A percentile compares a stretch with the other conserved stretches of the same genome.
phyloP scores from a whole-genome alignment of 1,140 invertebrate genomes.

The Carposina sasakii region DNA sequence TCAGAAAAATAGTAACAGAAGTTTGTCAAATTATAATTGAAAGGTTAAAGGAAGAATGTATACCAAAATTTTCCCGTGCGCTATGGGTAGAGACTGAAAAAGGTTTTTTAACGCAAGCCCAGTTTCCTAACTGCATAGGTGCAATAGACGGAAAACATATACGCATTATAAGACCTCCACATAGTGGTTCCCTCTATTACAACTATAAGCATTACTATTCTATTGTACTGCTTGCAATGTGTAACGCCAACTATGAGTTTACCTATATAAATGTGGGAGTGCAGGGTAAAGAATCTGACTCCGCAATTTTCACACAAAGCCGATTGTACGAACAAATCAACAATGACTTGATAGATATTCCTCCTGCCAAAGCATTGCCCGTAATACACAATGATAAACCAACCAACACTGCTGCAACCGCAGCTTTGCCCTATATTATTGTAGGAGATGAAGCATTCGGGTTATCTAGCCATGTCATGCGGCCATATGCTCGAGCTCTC shows the following conservation, averaged over 20 bases:
- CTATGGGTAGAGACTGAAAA: conserved; percentile 21
- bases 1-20: too few species aligned
- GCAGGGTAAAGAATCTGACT: too few species aligned
- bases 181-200: too few species aligned
- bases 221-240: conserved; percentile 23
- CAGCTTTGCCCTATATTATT: too few species aligned
- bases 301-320: conserved; percentile 21
- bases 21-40: conserved; percentile 24
- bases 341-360: conserved; percentile 24
- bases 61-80: conserved; percentile 21
- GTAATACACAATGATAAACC: conserved; percentile 22
- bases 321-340: conserved; percentile 22
- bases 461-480: too few species aligned
- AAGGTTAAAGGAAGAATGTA: conserved; percentile 22
- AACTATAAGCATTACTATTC: too few species aligned
- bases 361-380: conserved; percentile 25
- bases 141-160: too few species aligned
- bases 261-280: conserved; percentile 21
- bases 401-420: conserved; percentile 23
- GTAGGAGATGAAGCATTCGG: conserved; percentile 23
- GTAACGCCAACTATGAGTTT: conserved; percentile 20
- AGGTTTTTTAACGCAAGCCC: conserved; percentile 22
- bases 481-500: conserved; percentile 18
- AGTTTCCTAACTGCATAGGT: conserved; percentile 24
- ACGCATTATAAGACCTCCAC: too few species aligned